Conservation (phyloP, 2,113 vertebrate species). For the Rhizomys pruinosus region DNA sequence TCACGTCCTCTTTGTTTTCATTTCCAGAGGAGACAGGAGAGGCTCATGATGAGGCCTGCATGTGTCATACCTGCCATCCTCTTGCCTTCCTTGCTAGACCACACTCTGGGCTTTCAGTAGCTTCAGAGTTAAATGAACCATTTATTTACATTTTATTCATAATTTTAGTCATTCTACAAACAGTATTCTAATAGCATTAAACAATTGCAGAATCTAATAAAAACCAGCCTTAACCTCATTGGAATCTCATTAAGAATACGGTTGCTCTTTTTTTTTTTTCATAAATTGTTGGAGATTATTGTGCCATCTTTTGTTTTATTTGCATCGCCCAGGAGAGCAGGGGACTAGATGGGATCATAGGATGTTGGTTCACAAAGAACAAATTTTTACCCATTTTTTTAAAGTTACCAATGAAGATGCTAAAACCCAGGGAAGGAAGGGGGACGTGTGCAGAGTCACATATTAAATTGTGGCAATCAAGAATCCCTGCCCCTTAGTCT, state of each 20-base stretch:
- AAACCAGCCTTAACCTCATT: slow-evolving; percentile 70
- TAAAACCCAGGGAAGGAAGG: background rate
- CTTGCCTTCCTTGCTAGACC: background rate
- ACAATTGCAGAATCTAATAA: slow-evolving; percentile 74
- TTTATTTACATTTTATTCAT: slow-evolving; percentile 62
- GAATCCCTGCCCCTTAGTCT: no score
- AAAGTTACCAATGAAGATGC: slow-evolving; percentile 11
- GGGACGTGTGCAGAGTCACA: background rate
- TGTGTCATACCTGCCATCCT: no score
- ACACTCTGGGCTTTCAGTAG: background rate
- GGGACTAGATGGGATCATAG: background rate
- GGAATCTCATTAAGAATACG: slow-evolving; percentile 71
- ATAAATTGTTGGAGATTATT: slow-evolving; percentile 59
- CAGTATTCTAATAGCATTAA: slow-evolving; percentile 69
- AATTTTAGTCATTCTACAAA: slow-evolving; percentile 68
- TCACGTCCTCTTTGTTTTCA: background rate
- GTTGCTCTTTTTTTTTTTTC: slow-evolving; percentile 66
- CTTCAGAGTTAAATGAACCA: slow-evolving; percentile 58
- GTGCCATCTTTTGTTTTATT: slow-evolving; percentile 49
- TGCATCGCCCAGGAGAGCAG: background rate
- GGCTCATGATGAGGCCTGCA: rapidly evolving
- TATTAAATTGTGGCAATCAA: background rate
- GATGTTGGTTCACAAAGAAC: background rate
- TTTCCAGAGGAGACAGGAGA: background rate
- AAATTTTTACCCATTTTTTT: background rate